Base-by-base conservation (phyloP, 2,113 vertebrate species). In the Stigmatopora argus region DNA sequence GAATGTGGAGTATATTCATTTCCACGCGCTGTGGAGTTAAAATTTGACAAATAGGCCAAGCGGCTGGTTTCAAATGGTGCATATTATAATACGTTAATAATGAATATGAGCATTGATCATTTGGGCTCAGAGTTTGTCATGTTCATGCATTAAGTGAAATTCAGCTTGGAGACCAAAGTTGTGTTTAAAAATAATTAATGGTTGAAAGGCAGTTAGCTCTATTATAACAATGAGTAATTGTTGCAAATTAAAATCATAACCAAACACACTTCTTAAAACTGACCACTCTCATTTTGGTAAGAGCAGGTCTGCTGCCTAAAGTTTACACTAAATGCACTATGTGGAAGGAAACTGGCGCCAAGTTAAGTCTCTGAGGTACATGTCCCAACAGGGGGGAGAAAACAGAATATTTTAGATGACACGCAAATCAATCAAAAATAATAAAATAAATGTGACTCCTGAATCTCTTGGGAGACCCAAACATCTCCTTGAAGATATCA, bases 381-480 rank as follows among this genome's bases (percentile, higher is more conserved):
- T n/a, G 14, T 23, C 59, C 23, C 7, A 21, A 61, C 35, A 21
- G 52, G 60, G 66, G 55, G 47, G 17, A 18, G 18, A 35, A 64
- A 61, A 47, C 41, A 69, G 4, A 77, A 75, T 71, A 61, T 49
- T 70, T 78, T 69, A 14, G 58, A 75, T 77, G 70, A 63, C 45
- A 48, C 65, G 56, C 58, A 47, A 82, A 66, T 82, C 75, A 75
- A 74, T 67, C 71, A 68, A 78, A 81, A 78, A 83, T 77, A 78
- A 83, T 73, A 70, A 76, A 86, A 81, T 74, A 90, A 85, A 55
- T 74, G 68, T 66, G 78, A 81, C 72, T 81, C 76, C 71, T 57
- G 46, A 44, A 61, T 90, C 90, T 86, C 90, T 62, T 31, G 89
- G 85, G 90, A 85, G 75, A 86, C 76, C 64, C 71, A 82, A 87